Conservation (phyloP, 2,113 vertebrate genomes). For the Myrmecophaga tridactyla region DNA sequence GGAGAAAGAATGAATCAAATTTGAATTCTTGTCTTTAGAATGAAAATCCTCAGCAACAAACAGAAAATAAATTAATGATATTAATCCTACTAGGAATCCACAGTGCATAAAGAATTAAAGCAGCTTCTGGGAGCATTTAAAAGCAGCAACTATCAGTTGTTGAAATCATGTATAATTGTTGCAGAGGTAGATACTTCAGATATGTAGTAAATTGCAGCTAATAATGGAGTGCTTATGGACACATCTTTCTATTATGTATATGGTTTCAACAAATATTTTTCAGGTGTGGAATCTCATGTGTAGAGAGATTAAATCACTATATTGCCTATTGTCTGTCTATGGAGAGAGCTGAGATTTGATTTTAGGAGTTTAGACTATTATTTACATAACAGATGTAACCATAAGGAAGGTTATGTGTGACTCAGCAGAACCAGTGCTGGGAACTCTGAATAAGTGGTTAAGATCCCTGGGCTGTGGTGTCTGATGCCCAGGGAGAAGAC, state of each 20-base stretch:
- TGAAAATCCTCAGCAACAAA: background rate
- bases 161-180: background rate
- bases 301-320: background rate
- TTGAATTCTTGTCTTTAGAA: background rate
- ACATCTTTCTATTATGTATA: background rate
- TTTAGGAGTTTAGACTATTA: background rate
- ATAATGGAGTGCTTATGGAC: background rate
- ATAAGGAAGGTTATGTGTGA: background rate
- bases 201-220: background rate
- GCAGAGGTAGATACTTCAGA: background rate
- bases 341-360: background rate
- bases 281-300: background rate
- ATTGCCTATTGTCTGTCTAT: background rate
- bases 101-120: background rate
- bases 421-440: background rate
- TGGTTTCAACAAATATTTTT: background rate
- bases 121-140: background rate
- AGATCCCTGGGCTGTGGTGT: background rate
- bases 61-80: background rate
- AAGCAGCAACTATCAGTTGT: background rate
- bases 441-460: background rate
- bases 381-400: too few species aligned
- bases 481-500: background rate
- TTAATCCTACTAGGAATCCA: background rate
- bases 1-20: background rate